phyloP scores from a whole-genome alignment of 2,113 vertebrate species.

The Ceyx cyanopectus region DNA sequence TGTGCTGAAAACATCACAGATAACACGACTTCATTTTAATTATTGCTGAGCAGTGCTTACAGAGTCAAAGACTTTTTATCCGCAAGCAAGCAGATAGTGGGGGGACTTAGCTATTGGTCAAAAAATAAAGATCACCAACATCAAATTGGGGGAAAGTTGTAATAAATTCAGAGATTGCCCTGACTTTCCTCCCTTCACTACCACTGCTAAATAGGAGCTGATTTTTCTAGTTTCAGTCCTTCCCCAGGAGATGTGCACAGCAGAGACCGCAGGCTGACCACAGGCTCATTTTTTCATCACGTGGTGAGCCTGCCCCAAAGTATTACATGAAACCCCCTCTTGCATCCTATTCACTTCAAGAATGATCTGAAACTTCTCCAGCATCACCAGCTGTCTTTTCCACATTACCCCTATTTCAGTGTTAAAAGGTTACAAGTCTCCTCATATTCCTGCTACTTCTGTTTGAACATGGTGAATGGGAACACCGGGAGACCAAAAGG shows the following conservation, averaged over 20 bases:
- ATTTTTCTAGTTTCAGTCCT: not conserved
- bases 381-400: not conserved
- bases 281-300: not conserved
- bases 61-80: not conserved
- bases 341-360: not conserved
- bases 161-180: not conserved
- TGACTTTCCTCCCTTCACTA: not conserved
- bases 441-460: not conserved
- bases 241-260: not conserved
- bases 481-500: not conserved
- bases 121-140: not conserved
- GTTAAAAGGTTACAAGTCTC: not conserved
- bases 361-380: not conserved
- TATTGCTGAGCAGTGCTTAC: not conserved
- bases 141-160: not conserved
- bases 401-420: not conserved
- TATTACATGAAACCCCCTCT: not conserved
- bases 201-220: not conserved
- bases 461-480: not conserved
- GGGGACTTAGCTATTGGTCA: not conserved
- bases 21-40: not conserved
- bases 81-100: not conserved
- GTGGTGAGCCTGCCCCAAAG: not conserved
- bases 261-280: not conserved
- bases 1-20: not conserved